Evolutionary conservation across 2,113 vertebrate species (phyloP), one percentile per base, ranked within the genome.

Genomic region (Corydoras sp.): DNA sequence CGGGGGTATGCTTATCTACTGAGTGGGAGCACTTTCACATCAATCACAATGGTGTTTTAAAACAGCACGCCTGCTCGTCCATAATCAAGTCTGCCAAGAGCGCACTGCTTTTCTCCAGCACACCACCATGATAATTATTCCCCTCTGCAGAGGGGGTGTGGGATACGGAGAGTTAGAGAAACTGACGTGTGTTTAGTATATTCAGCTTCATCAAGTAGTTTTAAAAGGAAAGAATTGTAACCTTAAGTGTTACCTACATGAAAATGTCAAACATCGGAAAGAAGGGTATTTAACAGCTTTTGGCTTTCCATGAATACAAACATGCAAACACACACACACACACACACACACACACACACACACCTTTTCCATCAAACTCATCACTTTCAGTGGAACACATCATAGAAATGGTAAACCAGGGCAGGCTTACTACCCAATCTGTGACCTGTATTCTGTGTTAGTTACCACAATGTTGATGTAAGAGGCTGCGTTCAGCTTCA

Each of bases 251-350:
- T 65, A 59, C 69, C 73, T 62, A 64, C 65, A 72, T 35, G 68
- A 76, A 76, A 71, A 77, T 72, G 79, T 78, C 71, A 79, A 71
- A 69, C 43, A 65, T 72, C 32, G 13, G 62, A 78, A 74, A 49
- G 66, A 68, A 74, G 65, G 50, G 15, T 58, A 65, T 58, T 56
- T 62, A 72, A 68, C 68, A 58, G 65, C 68, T 61, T 76, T 69
- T 12, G 53, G 13, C 58, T 76, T 58, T 79, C 60, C 62, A 15
- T 58, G n/a, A 13, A 49, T 18, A 48, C n/a, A 59, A 55, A 55
- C 60, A 72, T 49, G 58, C 58, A 64, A 58, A 59, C 75, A 72
- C 64, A 62, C 58, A 68, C 60, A 56, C 69, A 62, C 69, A 62
- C 70, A 73, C 70, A 70, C 72, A 43, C 30, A 65, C 51, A 71